Evolutionary conservation across 2,113 vertebrate genomes (phyloP).

Genomic region (Melanotaenia duboulayi): DNA sequence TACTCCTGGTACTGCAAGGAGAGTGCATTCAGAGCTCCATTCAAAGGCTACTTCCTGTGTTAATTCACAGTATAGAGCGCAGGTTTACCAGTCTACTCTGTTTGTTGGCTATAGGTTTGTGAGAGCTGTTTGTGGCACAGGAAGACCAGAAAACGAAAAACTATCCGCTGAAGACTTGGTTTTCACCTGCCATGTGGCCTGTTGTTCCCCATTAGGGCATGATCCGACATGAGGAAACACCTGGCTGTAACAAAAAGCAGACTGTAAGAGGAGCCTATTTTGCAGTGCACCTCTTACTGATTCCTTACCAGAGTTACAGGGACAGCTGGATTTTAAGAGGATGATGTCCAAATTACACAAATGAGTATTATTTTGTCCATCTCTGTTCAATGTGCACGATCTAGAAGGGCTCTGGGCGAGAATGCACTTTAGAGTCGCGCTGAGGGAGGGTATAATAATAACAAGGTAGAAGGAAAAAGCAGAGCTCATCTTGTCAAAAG

Average conservation of each 20-base stretch:
- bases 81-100: conserved; percentile 26
- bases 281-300: conserved; percentile 44
- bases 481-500: conserved; percentile 49
- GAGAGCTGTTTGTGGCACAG: conserved; percentile 35
- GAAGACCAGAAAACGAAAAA: conserved; percentile 43
- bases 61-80: conserved; percentile 50
- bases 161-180: conserved; percentile 43
- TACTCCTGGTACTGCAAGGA: conserved; percentile 56
- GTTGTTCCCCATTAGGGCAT: conserved; percentile 72
- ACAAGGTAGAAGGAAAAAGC: conserved; percentile 15
- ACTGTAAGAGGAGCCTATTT: conserved; percentile 53
- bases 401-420: background rate
- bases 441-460: conserved; percentile 16
- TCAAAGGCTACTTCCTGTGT: conserved; percentile 63
- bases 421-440: conserved; percentile 9
- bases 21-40: conserved; percentile 41
- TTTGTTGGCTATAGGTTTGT: conserved; percentile 28
- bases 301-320: conserved; percentile 28
- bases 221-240: conserved; percentile 79
- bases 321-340: conserved; percentile 35
- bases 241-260: conserved; percentile 66
- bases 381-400: conserved; percentile 20
- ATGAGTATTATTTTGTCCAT: conserved; percentile 23
- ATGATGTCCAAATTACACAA: conserved; percentile 56
- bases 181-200: conserved; percentile 70